phyloP scores from a whole-genome alignment of 2,797 vertebrate genomes.

The Rousettus madagascariensis region DNA sequence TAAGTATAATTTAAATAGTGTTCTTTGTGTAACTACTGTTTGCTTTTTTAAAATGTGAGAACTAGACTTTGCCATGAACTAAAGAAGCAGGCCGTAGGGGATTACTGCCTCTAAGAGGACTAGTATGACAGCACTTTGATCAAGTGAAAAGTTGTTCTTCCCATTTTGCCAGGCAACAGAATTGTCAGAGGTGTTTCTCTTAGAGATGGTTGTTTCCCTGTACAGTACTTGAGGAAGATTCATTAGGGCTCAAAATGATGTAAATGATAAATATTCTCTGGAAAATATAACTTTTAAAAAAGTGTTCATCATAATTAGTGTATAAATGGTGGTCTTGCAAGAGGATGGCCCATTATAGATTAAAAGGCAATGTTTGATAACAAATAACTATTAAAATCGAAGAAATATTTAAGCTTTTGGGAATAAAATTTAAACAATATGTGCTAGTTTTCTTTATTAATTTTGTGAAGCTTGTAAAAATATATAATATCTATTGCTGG shows the following conservation, averaged over 20 bases:
- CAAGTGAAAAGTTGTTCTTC: neutral
- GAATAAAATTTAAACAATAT: neutral
- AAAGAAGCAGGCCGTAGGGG: neutral
- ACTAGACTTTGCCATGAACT: neutral
- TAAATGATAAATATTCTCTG: neutral
- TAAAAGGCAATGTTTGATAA: neutral
- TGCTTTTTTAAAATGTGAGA: neutral
- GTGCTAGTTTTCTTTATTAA: constrained; percentile 4
- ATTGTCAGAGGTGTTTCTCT: neutral
- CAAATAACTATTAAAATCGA: neutral
- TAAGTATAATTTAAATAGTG: neutral
- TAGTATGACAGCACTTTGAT: neutral
- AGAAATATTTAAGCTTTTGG: neutral
- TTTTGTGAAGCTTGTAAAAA: neutral
- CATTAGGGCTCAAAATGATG: neutral
- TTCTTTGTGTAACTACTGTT: neutral
- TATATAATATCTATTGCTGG: neutral
- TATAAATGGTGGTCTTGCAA: neutral
- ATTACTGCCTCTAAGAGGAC: neutral
- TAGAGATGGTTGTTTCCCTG: neutral
- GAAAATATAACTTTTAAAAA: neutral
- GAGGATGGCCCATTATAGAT: neutral
- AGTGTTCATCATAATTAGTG: neutral
- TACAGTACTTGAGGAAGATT: neutral
- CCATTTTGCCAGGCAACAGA: neutral